These are phyloP conservation scores for Zapus hudsonius DNA, from an alignment of 2,113 vertebrate species.

Conservation along the genomic window DNA sequence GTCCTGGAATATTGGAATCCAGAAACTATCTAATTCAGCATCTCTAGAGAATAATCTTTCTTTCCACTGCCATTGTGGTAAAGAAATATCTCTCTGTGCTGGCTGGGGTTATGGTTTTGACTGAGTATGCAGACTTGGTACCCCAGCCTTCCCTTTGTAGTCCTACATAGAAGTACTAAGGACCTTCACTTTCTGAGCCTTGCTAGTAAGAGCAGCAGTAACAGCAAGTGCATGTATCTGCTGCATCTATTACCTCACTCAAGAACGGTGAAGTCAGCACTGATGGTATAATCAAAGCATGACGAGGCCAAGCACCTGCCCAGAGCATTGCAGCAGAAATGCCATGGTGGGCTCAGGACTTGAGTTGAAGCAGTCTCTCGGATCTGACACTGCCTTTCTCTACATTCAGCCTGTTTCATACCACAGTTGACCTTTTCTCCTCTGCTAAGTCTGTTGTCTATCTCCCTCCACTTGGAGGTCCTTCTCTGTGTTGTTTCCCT, in stretches of 20 bases:
- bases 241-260: neutral
- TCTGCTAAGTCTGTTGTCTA: neutral
- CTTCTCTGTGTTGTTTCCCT: neutral
- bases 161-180: neutral
- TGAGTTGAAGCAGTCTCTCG: neutral
- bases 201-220: neutral
- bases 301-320: neutral
- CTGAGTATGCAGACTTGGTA: neutral
- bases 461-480: neutral
- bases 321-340: neutral
- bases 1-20: neutral
- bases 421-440: neutral
- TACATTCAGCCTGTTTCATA: neutral
- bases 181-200: neutral
- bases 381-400: neutral
- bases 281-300: neutral
- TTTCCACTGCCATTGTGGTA: neutral
- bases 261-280: neutral
- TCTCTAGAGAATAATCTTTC: neutral
- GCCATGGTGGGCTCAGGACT: neutral
- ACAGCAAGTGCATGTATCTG: neutral
- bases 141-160: neutral
- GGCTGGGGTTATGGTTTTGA: neutral
- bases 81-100: neutral
- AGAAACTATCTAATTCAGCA: neutral